phyloP scores from a whole-genome alignment of 2,888 invertebrate genomes.

The Agriotes lineatus region DNA sequence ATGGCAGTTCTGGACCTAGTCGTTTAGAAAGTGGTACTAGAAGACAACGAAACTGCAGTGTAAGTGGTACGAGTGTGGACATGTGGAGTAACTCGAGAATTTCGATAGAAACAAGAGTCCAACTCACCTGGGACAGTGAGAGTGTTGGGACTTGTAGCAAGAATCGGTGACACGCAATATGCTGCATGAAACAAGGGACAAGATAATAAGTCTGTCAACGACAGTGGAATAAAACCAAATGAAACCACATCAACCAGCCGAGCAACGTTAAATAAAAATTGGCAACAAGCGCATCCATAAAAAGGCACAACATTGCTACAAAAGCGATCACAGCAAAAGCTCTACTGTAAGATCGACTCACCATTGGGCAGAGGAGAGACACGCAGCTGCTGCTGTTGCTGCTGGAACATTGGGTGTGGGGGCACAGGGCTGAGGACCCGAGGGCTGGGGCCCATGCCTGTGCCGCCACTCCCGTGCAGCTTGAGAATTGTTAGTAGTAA shows the following conservation, averaged over 20 bases:
- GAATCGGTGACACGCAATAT: conserved; percentile 78
- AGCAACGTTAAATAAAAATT: background rate
- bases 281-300: background rate
- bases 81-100: conserved; percentile 3
- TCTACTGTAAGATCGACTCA: conserved; percentile 55
- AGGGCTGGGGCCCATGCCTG: conserved; percentile 62
- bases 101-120: conserved; percentile 26
- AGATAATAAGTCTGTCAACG: conserved; percentile 19
- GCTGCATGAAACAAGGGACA: conserved; percentile 73
- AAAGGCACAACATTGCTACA: background rate
- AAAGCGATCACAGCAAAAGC: conserved; percentile 6
- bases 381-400: conserved; percentile 67
- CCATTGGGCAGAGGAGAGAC: conserved; percentile 75
- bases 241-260: background rate
- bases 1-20: no score
- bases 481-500: conserved; percentile 77
- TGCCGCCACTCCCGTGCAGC: conserved; percentile 62
- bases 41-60: background rate
- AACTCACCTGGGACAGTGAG: conserved; percentile 76
- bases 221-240: conserved; percentile 5
- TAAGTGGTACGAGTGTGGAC: no score
- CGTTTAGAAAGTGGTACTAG: no score
- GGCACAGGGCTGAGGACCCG: conserved; percentile 63
- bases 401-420: conserved; percentile 63
- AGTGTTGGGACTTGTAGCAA: conserved; percentile 77